phyloP scores from a whole-genome alignment of 2,888 invertebrate species.

The Odontocolon sp. region DNA sequence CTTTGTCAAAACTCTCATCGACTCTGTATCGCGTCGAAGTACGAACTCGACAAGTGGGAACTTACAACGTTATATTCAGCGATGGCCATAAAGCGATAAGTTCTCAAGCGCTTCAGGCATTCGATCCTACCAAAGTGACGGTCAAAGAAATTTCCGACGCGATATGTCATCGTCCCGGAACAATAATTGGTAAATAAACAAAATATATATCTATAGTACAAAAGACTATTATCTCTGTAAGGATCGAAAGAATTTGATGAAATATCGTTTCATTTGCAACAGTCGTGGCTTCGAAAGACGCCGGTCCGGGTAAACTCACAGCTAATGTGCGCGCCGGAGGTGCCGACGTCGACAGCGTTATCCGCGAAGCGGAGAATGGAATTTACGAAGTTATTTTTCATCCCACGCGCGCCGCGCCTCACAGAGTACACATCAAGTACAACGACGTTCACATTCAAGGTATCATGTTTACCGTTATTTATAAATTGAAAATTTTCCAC shows the following conservation, averaged over 20 bases:
- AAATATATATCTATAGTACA: slow-evolving; percentile 11
- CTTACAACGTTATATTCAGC: slow-evolving; percentile 87
- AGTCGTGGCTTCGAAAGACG: slow-evolving; percentile 88
- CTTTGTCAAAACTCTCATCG: slow-evolving; percentile 84
- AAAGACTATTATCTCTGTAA: background rate
- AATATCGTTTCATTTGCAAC: background rate
- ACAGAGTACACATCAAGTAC: slow-evolving; percentile 92
- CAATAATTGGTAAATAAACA: slow-evolving; percentile 84
- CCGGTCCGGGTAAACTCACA: slow-evolving; percentile 92
- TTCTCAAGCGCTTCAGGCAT: slow-evolving; percentile 85
- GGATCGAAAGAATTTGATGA: slow-evolving; percentile 1
- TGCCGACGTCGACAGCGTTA: slow-evolving; percentile 90
- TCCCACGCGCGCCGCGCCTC: slow-evolving; percentile 93
- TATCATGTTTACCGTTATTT: slow-evolving; percentile 56
- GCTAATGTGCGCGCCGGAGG: slow-evolving; percentile 92
- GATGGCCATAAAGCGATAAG: slow-evolving; percentile 84
- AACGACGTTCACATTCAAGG: slow-evolving; percentile 90
- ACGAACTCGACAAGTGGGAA: slow-evolving; percentile 88
- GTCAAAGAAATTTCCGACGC: slow-evolving; percentile 89
- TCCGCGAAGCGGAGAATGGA: slow-evolving; percentile 88
- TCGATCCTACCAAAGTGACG: slow-evolving; percentile 89
- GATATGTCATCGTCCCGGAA: slow-evolving; percentile 90
- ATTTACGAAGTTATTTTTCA: slow-evolving; percentile 93
- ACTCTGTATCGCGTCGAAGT: slow-evolving; percentile 87
- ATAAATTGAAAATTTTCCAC: background rate